Evolutionary conservation across 1,140 invertebrate species (phyloP).

Genomic region (Aricia agestis): DNA sequence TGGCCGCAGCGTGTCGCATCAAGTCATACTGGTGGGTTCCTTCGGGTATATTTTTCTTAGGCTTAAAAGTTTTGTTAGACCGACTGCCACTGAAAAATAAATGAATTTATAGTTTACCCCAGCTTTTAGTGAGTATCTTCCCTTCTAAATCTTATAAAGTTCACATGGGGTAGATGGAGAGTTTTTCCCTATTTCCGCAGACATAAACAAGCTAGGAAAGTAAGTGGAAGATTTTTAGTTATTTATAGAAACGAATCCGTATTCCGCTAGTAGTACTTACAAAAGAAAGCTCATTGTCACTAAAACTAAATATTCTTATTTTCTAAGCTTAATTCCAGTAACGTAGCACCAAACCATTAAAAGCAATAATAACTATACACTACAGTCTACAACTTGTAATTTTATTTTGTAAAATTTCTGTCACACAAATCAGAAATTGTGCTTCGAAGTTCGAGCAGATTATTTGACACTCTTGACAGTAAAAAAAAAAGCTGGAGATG

Average conservation of each 20-base stretch:
- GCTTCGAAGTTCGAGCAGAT: constrained; percentile 17
- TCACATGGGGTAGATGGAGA: neutral
- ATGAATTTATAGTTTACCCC: constrained; percentile 17
- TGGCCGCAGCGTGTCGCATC: constrained; percentile 99
- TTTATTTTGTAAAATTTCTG: constrained; percentile 21
- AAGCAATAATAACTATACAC: constrained; percentile 35
- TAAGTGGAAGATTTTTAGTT: constrained; percentile 19
- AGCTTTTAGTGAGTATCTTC: neutral
- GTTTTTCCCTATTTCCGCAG: constrained; percentile 10
- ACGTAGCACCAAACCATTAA: constrained; percentile 58
- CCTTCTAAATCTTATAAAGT: no score
- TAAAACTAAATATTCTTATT: constrained; percentile 28
- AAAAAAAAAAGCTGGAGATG: no score
- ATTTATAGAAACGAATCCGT: constrained; percentile 29
- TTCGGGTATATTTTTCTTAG: constrained; percentile 99
- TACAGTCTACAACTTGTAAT: no score
- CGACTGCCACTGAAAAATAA: constrained; percentile 83
- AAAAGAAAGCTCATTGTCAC: constrained; percentile 69
- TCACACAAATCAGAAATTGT: constrained; percentile 25
- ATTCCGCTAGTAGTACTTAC: constrained; percentile 45
- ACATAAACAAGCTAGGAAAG: constrained; percentile 54
- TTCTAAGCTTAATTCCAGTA: constrained; percentile 32
- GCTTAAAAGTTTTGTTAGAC: constrained; percentile 98
- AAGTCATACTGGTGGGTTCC: constrained; percentile 99
- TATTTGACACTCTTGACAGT: neutral